Evolutionary conservation across 2,888 invertebrate genomes (phyloP).

Genomic region (Lithophane ornitopus): DNA sequence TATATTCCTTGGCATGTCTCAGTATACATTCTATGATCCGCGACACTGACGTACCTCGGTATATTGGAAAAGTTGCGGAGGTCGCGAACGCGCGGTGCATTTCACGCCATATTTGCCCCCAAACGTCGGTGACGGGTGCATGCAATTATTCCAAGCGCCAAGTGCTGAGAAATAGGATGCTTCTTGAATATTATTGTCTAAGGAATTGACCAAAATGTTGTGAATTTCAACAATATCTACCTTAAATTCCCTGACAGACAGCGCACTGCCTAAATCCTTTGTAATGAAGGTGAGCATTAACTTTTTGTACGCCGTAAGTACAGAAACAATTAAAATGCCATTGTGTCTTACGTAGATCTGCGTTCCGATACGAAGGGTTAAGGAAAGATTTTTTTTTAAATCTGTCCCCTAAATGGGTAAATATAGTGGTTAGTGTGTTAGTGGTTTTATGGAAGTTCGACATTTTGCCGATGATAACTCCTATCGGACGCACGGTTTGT

Average conservation of each 20-base stretch:
- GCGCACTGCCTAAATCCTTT: too few species aligned
- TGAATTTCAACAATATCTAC: neutral
- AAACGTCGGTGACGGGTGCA: slow-evolving; percentile 51
- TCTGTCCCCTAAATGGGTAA: too few species aligned
- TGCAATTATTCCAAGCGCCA: slow-evolving; percentile 62
- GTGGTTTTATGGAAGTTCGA: too few species aligned
- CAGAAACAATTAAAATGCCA: too few species aligned
- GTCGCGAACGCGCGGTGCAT: slow-evolving; percentile 66
- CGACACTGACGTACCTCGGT: slow-evolving; percentile 51
- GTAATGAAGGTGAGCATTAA: too few species aligned
- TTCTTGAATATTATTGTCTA: neutral
- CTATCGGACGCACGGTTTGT: too few species aligned
- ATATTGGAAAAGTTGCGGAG: slow-evolving; percentile 72
- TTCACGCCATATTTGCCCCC: slow-evolving; percentile 66
- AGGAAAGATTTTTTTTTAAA: too few species aligned
- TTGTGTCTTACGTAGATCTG: too few species aligned
- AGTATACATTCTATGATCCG: slow-evolving; percentile 36
- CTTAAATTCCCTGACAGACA: neutral
- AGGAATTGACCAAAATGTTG: neutral
- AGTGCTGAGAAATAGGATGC: slow-evolving; percentile 25
- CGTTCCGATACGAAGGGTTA: too few species aligned
- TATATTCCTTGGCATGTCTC: neutral
- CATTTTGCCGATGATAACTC: too few species aligned
- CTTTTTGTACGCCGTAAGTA: too few species aligned
- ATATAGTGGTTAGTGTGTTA: too few species aligned